Conservation (phyloP, 2,797 vertebrate species). For the Bryconaethiops microstoma region DNA sequence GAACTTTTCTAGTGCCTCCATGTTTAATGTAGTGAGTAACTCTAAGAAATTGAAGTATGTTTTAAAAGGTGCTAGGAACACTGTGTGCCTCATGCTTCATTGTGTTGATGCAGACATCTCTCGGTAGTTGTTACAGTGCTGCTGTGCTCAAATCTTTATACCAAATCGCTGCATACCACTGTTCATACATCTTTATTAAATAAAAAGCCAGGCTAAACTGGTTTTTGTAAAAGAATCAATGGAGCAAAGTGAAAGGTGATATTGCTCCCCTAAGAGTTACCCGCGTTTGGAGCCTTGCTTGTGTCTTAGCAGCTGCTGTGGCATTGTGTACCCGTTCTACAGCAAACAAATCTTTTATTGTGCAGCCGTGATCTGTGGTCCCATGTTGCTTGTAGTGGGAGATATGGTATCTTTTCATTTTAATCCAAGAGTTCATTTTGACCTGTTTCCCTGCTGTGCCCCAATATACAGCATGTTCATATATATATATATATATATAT, state of each 20-base stretch:
- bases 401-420: neutral
- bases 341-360: neutral
- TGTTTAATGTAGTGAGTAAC: neutral
- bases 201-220: slow-evolving; percentile 40
- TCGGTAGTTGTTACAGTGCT: neutral
- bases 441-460: neutral
- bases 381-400: neutral
- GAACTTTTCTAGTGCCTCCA: neutral
- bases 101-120: neutral
- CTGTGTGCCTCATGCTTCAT: neutral
- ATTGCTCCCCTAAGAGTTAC: slow-evolving; percentile 21
- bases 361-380: neutral
- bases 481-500: no score
- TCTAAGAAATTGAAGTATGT: neutral
- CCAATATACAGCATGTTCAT: no score
- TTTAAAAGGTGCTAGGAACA: neutral
- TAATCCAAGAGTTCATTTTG: neutral
- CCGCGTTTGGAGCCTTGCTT: neutral
- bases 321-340: neutral
- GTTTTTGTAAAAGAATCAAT: slow-evolving; percentile 34
- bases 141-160: neutral
- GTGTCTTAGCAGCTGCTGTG: neutral
- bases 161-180: slow-evolving; percentile 4
- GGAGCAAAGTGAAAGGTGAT: slow-evolving; percentile 22
- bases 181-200: slow-evolving; percentile 49